These are phyloP conservation scores for Chironomus tepperi DNA, from an alignment of 1,140 invertebrate genomes.

Conservation along the genomic window DNA sequence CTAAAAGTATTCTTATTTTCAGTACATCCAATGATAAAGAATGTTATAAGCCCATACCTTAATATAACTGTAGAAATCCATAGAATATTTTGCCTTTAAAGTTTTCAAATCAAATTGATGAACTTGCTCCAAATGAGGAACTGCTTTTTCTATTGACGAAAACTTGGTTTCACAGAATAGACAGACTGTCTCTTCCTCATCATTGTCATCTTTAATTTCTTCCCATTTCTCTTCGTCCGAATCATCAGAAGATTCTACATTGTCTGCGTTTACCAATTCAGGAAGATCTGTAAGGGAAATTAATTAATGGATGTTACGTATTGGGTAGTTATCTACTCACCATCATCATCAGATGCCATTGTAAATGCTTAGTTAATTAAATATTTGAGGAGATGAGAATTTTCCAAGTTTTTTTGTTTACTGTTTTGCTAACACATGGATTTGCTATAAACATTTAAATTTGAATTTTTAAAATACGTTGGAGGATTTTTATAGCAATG, in stretches of 20 bases:
- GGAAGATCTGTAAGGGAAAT: neutral
- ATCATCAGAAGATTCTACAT: conserved; percentile 36
- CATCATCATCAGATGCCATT: conserved; percentile 6
- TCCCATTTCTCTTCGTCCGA: conserved; percentile 44
- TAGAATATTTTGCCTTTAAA: conserved; percentile 57
- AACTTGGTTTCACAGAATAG: conserved; percentile 49
- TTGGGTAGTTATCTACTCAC: neutral
- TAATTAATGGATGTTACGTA: neutral
- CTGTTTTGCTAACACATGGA: neutral
- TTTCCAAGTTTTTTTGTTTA: neutral
- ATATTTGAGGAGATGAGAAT: neutral
- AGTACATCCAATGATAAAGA: neutral
- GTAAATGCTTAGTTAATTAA: neutral
- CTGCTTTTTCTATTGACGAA: conserved; percentile 44
- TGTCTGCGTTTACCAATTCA: neutral
- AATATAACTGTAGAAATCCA: conserved; percentile 80
- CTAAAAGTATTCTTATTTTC: conserved; percentile 34
- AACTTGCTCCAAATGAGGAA: conserved; percentile 46
- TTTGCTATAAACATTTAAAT: neutral
- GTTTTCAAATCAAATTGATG: conserved; percentile 63
- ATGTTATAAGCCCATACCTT: conserved; percentile 34
- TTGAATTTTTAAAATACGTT: neutral
- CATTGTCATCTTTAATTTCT: conserved; percentile 40
- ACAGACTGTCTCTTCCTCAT: conserved; percentile 41
- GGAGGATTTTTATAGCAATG: no score